Conservation (phyloP, 2,888 invertebrate genomes). For the Drosophila histrio region DNA sequence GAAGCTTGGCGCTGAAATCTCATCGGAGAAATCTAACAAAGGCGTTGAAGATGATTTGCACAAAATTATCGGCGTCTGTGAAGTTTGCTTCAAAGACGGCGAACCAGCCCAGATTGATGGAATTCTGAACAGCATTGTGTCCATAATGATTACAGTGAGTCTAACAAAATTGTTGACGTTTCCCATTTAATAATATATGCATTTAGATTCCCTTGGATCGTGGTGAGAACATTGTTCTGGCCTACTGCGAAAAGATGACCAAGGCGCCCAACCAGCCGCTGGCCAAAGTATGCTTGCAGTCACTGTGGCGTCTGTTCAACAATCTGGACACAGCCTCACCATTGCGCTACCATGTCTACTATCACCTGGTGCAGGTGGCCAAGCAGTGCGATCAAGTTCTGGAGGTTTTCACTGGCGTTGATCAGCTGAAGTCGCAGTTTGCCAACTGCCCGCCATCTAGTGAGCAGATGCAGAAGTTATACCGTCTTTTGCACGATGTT, state of each 20-base stretch:
- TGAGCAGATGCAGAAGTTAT: conserved; percentile 95
- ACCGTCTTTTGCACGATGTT: conserved; percentile 94
- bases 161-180: background rate
- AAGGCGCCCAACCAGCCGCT: conserved; percentile 93
- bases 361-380: conserved; percentile 94
- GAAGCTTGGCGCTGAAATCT: conserved; percentile 96
- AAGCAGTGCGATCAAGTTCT: conserved; percentile 93
- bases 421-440: conserved; percentile 92
- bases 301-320: conserved; percentile 96
- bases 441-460: conserved; percentile 91
- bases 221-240: conserved; percentile 93
- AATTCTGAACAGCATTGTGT: conserved; percentile 97
- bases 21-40: conserved; percentile 94
- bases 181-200: background rate
- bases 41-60: conserved; percentile 96
- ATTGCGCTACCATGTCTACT: conserved; percentile 96
- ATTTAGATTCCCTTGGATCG: conserved; percentile 92
- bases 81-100: conserved; percentile 95
- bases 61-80: conserved; percentile 97
- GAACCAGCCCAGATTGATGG: conserved; percentile 95
- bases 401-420: conserved; percentile 93
- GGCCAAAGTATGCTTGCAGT: conserved; percentile 92
- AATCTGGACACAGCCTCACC: conserved; percentile 93
- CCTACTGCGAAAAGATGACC: conserved; percentile 95
- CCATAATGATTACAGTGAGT: conserved; percentile 94